A percentile compares a stretch with the other conserved stretches of the same genome.
Conservation (phyloP, 2,888 invertebrate genomes). For the Empis livida region DNA sequence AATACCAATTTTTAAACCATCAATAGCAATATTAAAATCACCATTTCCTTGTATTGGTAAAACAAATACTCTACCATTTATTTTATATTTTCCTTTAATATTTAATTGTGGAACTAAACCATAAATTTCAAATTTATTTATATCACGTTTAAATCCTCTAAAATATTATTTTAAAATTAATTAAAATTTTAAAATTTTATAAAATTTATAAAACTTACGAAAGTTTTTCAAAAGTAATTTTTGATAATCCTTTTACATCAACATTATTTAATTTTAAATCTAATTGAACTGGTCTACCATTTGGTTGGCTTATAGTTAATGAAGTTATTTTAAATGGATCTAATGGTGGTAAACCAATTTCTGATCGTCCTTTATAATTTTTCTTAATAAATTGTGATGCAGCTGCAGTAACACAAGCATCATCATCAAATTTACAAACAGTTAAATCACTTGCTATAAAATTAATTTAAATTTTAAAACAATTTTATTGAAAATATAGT, state of each 20-base stretch:
- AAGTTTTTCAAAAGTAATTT: neutral
- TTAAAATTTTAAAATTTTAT: neutral
- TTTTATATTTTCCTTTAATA: constrained; percentile 28
- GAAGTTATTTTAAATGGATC: neutral
- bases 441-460: neutral
- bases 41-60: constrained; percentile 37
- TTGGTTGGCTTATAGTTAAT: neutral
- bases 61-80: constrained; percentile 36
- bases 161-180: neutral
- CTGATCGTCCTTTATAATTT: neutral
- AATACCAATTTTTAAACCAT: constrained; percentile 27
- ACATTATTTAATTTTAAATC: neutral
- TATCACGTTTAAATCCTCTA: constrained; percentile 26
- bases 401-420: neutral
- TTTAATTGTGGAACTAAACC: constrained; percentile 25
- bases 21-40: constrained; percentile 25
- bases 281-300: neutral
- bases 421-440: neutral
- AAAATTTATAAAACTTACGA: neutral
- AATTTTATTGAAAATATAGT: neutral
- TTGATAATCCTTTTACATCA: neutral
- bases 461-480: neutral
- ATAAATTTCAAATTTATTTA: constrained; percentile 31
- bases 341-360: neutral
- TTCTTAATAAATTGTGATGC: neutral